Evolutionary conservation across 2,797 vertebrate genomes (phyloP).

Genomic region (Notamacropus eugenii): DNA sequence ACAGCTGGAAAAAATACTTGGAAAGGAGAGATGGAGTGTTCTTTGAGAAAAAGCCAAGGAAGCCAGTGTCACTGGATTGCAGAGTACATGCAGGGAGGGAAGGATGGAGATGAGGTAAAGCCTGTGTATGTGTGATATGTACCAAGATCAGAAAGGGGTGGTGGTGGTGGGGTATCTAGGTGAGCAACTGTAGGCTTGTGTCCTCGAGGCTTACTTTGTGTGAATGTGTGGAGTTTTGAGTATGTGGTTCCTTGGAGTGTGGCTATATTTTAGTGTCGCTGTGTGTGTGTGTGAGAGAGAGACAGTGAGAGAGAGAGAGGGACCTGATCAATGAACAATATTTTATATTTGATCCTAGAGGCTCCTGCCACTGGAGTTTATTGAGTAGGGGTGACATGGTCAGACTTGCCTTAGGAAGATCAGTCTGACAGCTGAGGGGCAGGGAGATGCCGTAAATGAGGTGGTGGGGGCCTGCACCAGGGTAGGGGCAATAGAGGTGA

Average conservation of each 20-base stretch:
- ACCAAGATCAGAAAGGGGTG: neutral
- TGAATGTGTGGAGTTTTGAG: slow-evolving; percentile 61
- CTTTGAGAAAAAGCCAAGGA: neutral
- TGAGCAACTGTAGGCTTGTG: slow-evolving; percentile 63
- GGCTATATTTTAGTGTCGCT: slow-evolving; percentile 61
- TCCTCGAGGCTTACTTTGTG: slow-evolving; percentile 37
- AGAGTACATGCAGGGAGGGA: too few relatives aligned
- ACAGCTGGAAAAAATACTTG: neutral
- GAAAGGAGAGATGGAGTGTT: neutral
- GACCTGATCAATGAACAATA: neutral
- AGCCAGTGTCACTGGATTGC: too few relatives aligned
- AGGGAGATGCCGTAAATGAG: neutral
- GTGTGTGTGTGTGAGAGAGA: slow-evolving; percentile 2
- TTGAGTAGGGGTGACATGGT: neutral
- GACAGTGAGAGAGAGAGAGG: slow-evolving; percentile 4
- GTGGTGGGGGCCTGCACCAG: neutral
- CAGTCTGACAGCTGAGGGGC: neutral
- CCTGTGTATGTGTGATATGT: too few relatives aligned
- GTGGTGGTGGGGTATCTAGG: slow-evolving; percentile 38
- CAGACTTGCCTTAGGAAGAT: neutral
- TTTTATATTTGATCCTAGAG: neutral
- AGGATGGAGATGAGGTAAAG: neutral
- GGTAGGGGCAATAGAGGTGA: neutral
- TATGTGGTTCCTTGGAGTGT: slow-evolving; percentile 55
- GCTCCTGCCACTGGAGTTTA: neutral